Evolutionary conservation across 2,797 vertebrate genomes (phyloP).

Genomic region (Scyliorhinus canicula): DNA sequence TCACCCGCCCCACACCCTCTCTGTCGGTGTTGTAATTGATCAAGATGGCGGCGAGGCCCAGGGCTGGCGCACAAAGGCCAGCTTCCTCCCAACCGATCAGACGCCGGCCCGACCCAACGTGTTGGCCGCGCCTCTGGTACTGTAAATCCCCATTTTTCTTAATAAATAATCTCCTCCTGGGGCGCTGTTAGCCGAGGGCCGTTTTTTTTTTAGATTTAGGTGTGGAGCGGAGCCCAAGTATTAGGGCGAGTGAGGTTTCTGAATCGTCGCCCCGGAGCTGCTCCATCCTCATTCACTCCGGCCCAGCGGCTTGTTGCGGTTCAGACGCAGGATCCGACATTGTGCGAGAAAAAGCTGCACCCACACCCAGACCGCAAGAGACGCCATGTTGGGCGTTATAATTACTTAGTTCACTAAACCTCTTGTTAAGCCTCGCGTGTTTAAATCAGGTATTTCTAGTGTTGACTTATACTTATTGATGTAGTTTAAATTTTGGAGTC

Average conservation of each 20-base stretch:
- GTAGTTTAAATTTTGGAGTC: background rate
- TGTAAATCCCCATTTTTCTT: background rate
- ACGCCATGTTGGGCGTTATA: background rate
- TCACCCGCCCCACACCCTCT: background rate
- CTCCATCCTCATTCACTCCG: background rate
- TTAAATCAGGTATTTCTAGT: background rate
- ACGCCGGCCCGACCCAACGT: slow-evolving; percentile 36
- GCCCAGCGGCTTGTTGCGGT: background rate
- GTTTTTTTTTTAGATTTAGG: background rate
- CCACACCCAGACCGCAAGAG: background rate
- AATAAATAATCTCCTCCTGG: background rate
- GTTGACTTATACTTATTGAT: background rate
- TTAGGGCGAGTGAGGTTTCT: background rate
- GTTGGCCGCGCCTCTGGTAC: slow-evolving; percentile 41
- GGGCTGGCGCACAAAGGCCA: slow-evolving; percentile 5
- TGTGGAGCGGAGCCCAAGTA: background rate
- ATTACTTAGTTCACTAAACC: background rate
- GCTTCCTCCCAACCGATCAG: slow-evolving; percentile 48
- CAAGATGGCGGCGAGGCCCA: slow-evolving; percentile 23
- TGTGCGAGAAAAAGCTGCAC: background rate
- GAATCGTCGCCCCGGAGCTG: background rate
- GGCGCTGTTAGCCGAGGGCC: background rate
- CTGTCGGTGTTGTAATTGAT: background rate
- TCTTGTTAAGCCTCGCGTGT: background rate
- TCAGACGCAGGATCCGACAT: background rate